Conservation (phyloP, 2,113 vertebrate species). For the Athene cunicularia region DNA sequence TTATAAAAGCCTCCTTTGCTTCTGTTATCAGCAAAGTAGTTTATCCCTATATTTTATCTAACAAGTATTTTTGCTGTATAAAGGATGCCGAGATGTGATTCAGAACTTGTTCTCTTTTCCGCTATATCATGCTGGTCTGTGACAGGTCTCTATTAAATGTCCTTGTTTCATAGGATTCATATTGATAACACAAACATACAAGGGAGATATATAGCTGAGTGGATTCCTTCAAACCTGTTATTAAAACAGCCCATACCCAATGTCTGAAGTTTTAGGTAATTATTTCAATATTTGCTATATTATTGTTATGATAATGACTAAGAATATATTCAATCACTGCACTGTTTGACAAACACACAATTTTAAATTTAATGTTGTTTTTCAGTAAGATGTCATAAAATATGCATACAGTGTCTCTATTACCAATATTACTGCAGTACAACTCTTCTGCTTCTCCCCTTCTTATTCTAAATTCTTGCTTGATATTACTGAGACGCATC, state of each 20-base stretch:
- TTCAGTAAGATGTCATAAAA: background rate
- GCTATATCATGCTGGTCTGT: background rate
- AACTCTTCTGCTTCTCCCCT: background rate
- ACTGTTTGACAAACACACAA: conserved; percentile 19
- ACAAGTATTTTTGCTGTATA: background rate
- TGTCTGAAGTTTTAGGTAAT: background rate
- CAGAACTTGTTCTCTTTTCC: background rate
- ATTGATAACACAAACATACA: background rate
- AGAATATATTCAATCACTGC: background rate
- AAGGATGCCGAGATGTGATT: background rate
- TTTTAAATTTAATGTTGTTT: background rate
- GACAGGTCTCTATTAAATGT: background rate
- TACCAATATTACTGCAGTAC: background rate
- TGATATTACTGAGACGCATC: background rate
- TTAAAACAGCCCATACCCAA: background rate
- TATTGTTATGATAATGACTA: background rate
- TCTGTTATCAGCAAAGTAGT: background rate
- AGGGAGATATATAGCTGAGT: background rate
- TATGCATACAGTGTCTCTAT: background rate
- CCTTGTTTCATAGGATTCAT: background rate
- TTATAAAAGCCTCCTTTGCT: background rate
- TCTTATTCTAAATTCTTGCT: background rate
- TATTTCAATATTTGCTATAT: conserved; percentile 33
- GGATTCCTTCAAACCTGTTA: background rate
- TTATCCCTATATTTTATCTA: background rate